Percentiles rank a stretch among this genome's conserved stretches.
phyloP scores from a whole-genome alignment of 2,888 invertebrate species.

The Nephrotoma guestfalica region DNA sequence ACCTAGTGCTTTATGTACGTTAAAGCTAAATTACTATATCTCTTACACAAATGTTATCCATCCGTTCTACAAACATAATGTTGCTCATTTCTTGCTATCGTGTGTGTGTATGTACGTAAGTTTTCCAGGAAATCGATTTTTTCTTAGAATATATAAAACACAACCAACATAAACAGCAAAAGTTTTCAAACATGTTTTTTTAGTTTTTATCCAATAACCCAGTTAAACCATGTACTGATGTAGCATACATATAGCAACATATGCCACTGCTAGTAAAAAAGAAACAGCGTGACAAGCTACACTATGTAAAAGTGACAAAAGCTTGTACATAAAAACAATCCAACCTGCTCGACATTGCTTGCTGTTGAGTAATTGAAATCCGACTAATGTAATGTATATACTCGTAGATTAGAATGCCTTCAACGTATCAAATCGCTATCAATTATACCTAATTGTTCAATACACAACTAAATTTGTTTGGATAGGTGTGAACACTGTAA shows the following conservation, averaged over 20 bases:
- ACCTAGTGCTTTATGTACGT: not conserved
- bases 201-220: not conserved
- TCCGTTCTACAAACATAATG: not conserved
- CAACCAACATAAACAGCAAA: not conserved
- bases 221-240: not conserved
- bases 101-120: not conserved
- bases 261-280: not conserved
- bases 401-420: not conserved
- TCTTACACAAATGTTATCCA: not conserved
- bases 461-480: not conserved
- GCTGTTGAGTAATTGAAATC: not conserved
- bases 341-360: not conserved
- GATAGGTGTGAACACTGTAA: not conserved
- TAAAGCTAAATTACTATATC: not conserved
- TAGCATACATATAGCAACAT: not conserved
- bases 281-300: not conserved
- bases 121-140: not conserved
- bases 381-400: not conserved
- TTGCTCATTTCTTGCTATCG: not conserved
- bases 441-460: not conserved
- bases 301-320: not conserved
- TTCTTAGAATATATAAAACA: not conserved
- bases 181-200: not conserved
- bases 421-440: not conserved
- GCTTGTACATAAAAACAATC: not conserved